phyloP scores from a whole-genome alignment of 2,888 invertebrate genomes.

The Lissonota sp. region DNA sequence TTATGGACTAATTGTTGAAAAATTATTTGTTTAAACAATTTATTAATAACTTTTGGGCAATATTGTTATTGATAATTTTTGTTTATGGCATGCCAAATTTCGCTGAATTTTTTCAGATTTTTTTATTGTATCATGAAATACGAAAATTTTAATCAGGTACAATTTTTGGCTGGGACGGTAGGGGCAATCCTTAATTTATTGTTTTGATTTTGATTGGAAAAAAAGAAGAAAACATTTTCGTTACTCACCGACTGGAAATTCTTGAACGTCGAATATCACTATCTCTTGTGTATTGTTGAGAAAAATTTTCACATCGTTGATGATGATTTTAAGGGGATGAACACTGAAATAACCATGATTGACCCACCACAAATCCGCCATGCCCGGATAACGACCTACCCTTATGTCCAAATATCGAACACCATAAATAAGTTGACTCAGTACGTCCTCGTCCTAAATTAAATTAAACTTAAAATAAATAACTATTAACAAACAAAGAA shows the following conservation, averaged over 20 bases:
- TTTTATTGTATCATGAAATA: no score
- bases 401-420: constrained; percentile 87
- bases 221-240: background rate
- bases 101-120: no score
- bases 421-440: constrained; percentile 86
- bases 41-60: no score
- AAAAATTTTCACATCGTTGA: constrained; percentile 85
- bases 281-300: constrained; percentile 86
- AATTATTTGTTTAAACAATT: background rate
- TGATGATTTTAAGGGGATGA: constrained; percentile 84
- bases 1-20: background rate
- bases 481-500: no score
- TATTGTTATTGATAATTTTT: no score
- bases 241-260: constrained; percentile 86
- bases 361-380: constrained; percentile 84
- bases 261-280: constrained; percentile 86
- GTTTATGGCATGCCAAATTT: no score
- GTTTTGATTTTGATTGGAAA: background rate
- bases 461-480: background rate
- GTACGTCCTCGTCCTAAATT: constrained; percentile 85
- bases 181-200: background rate
- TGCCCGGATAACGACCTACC: constrained; percentile 84
- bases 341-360: constrained; percentile 86
- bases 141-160: no score
- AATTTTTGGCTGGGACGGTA: no score